Base-by-base conservation (phyloP, 64 coral and sea anemone species). In the Anthopleura sola region DNA sequence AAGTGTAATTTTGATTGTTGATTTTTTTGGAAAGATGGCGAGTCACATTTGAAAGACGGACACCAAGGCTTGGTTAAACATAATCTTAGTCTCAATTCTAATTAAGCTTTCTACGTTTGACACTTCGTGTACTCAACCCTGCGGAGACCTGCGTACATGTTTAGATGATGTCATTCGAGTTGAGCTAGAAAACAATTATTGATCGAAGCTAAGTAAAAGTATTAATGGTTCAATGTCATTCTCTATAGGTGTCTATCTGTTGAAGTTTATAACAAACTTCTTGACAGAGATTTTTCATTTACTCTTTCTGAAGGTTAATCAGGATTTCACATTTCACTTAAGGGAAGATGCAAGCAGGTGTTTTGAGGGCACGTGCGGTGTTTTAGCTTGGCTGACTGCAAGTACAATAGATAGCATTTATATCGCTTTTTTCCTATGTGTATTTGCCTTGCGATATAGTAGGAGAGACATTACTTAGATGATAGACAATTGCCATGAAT, bases 1-100 rank as follows among this genome's bases (percentile, higher is more conserved):
- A 32, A 69, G 66, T 34, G 29, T 69, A 69, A 69, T 69, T 33
- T 29, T 66, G 3, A 32, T 71, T 71, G 66, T 71, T 71, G 11
- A 8, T 12, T 32, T 29, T 71, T 29, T 71, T 12, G 23, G 66
- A 16, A 34, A 71, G 29, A 15, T 71, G 29, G 34, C 12, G 12
- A 16, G 28, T 34, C 66, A 71, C 10, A 1, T 71, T 36, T 71
- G 66, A 71, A 31, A 71, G 66, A 48, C 46, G 11, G 5, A 2
- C 28, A 32, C 66, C 66, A 36, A 71, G 34, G 50, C 66, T 71
- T 71, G 66, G 66, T 71, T 71, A 71, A 71, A 71, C 66, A 71
- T 71, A 71, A 71, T 71, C 66, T 33, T 15, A 0, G 24, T 71
- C 66, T 32, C 31, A 71, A 33, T 71, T 71, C 66, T 71, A 71